These are phyloP conservation scores for Dione juno DNA, from an alignment of 2,888 invertebrate genomes.

Conservation along the genomic window DNA sequence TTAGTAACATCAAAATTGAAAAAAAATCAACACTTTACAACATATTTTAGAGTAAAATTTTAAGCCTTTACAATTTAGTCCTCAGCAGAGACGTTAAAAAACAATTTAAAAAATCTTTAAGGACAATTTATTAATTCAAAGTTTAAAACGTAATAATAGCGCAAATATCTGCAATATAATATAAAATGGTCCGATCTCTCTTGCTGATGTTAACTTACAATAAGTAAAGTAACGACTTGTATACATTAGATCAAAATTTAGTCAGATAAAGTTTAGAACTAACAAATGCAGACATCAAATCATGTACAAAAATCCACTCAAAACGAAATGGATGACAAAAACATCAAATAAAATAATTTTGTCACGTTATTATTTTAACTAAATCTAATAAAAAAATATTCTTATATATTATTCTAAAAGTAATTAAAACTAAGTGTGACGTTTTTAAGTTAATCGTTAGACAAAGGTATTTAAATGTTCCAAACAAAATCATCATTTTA, in stretches of 20 bases:
- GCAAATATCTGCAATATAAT: slow-evolving; percentile 6
- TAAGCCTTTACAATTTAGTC: slow-evolving; percentile 25
- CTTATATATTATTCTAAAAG: background rate
- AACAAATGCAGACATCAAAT: slow-evolving; percentile 24
- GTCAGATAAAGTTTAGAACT: slow-evolving; percentile 1
- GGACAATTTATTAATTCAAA: background rate
- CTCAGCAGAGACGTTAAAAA: slow-evolving; percentile 22
- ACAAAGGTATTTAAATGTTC: background rate
- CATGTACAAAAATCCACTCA: slow-evolving; percentile 3
- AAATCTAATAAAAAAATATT: slow-evolving; percentile 9
- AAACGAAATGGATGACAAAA: slow-evolving; percentile 3
- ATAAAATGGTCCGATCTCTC: slow-evolving; percentile 26
- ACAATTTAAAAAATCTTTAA: slow-evolving; percentile 7
- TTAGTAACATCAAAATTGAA: slow-evolving; percentile 53
- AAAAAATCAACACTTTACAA: slow-evolving; percentile 47
- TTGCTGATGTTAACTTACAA: slow-evolving; percentile 13
- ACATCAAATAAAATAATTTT: slow-evolving; percentile 16
- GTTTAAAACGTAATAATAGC: background rate
- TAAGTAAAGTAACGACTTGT: background rate
- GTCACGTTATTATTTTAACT: background rate
- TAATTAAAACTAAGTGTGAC: slow-evolving; percentile 6
- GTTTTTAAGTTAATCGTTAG: background rate
- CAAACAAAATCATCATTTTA: background rate
- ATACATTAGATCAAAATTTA: slow-evolving; percentile 2
- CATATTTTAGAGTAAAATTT: slow-evolving; percentile 45